A percentile compares a stretch with the other conserved stretches of the same genome.
These are phyloP conservation scores for Halocaridina rubra DNA, from an alignment of 2,888 invertebrate species.

Conservation along the genomic window DNA sequence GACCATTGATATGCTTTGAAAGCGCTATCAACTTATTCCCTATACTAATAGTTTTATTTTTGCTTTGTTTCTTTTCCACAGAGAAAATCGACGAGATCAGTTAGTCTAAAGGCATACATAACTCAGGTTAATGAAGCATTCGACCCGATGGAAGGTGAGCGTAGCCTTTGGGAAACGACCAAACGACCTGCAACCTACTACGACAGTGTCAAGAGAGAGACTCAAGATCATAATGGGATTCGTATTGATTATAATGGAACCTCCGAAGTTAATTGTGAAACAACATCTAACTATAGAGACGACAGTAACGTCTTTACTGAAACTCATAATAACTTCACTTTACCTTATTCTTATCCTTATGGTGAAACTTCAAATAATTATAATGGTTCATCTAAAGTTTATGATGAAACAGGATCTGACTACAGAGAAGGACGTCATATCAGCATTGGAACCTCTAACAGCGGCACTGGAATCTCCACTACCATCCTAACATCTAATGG, in stretches of 20 bases:
- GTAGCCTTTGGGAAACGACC: neutral
- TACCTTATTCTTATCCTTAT: no score
- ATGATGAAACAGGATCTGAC: no score
- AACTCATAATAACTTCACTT: no score
- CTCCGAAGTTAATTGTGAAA: neutral
- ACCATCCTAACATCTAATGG: no score
- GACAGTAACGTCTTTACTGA: neutral
- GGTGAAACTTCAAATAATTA: no score
- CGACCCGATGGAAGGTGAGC: neutral
- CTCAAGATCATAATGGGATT: neutral
- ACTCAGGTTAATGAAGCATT: slow-evolving; percentile 29
- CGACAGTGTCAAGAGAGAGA: no score
- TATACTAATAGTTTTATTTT: no score
- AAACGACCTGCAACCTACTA: neutral
- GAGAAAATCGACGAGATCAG: neutral
- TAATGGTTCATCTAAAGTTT: neutral
- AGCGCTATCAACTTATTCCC: no score
- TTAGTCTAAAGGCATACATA: neutral
- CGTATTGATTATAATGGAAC: neutral
- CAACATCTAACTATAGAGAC: neutral
- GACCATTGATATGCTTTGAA: no score
- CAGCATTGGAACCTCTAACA: no score
- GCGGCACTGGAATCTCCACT: no score
- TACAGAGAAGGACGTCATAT: no score
- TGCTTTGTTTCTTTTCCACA: neutral